Conservation (phyloP, 37 sponge, comb jelly and placozoan species). For the Chondrilla cf. caribensis region DNA sequence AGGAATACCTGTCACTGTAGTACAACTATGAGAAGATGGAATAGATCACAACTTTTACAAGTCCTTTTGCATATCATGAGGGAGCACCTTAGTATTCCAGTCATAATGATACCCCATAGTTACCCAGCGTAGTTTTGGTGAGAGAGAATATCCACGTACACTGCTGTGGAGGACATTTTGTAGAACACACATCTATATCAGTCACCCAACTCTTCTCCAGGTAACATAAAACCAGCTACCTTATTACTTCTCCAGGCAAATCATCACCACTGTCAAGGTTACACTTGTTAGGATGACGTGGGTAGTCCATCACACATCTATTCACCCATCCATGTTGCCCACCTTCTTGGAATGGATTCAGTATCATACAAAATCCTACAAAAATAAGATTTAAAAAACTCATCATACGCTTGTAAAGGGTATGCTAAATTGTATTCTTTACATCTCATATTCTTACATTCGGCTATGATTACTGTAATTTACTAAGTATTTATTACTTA, state of each 20-base stretch:
- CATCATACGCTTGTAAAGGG: too few species aligned
- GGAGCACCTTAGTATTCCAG: conserved; percentile 78
- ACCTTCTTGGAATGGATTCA: conserved; percentile 72
- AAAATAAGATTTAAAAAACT: background rate
- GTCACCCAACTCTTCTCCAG: too few species aligned
- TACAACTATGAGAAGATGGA: background rate
- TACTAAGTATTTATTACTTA: too few species aligned
- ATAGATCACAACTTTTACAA: too few species aligned
- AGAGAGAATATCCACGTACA: too few species aligned
- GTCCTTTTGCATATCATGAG: background rate
- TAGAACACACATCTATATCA: too few species aligned
- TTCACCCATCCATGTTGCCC: conserved; percentile 75
- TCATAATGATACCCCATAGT: conserved; percentile 95
- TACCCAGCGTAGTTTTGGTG: conserved; percentile 73
- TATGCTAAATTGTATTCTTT: too few species aligned
- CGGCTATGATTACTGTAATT: too few species aligned
- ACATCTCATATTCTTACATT: too few species aligned
- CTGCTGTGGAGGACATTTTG: too few species aligned
- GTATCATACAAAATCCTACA: conserved; percentile 72
- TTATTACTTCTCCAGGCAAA: too few species aligned
- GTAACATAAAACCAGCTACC: too few species aligned
- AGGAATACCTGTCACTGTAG: conserved; percentile 43
- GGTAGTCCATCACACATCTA: conserved; percentile 72
- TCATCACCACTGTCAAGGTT: conserved; percentile 50
- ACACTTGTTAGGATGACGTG: conserved; percentile 71